These are phyloP conservation scores for Siniperca scherzeri DNA, from an alignment of 2,797 vertebrate genomes.

Conservation along the genomic window DNA sequence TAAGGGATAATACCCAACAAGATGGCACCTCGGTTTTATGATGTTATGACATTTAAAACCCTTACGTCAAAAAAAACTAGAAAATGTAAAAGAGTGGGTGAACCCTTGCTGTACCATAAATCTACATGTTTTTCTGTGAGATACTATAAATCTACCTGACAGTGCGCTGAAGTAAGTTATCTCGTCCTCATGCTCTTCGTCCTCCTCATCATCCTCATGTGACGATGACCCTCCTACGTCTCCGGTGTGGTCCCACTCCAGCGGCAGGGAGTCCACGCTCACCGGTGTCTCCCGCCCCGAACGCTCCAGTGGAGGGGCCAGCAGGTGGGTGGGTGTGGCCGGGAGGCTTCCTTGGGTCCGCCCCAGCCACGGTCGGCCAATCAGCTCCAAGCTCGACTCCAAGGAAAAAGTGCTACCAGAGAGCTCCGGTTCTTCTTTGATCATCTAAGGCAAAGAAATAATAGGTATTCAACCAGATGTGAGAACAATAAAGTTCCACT, in stretches of 20 bases:
- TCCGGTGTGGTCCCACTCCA: constrained; percentile 98
- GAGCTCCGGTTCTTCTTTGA: constrained; percentile 87
- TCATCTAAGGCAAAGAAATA: constrained; percentile 20
- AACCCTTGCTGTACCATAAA: background rate
- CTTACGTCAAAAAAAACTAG: background rate
- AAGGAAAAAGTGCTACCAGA: constrained; percentile 83
- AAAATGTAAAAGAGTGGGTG: background rate
- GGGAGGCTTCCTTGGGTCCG: constrained; percentile 68
- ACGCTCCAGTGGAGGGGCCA: constrained; percentile 86
- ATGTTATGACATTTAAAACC: background rate
- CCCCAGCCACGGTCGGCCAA: constrained; percentile 75
- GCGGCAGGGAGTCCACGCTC: constrained; percentile 95
- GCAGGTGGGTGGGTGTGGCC: constrained; percentile 88
- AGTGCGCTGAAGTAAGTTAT: constrained; percentile 89
- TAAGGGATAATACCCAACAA: background rate
- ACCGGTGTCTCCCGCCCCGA: constrained; percentile 94
- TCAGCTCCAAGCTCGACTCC: constrained; percentile 86
- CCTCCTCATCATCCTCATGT: constrained; percentile 89
- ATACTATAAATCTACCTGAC: constrained; percentile 86
- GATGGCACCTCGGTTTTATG: background rate
- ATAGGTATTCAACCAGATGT: background rate
- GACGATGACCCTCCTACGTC: constrained; percentile 95
- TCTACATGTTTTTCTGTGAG: background rate
- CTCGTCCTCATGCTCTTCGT: constrained; percentile 76
- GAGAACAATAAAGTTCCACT: background rate